Base-by-base conservation (phyloP, 1,140 invertebrate species). In the Drosophila rhopaloa region DNA sequence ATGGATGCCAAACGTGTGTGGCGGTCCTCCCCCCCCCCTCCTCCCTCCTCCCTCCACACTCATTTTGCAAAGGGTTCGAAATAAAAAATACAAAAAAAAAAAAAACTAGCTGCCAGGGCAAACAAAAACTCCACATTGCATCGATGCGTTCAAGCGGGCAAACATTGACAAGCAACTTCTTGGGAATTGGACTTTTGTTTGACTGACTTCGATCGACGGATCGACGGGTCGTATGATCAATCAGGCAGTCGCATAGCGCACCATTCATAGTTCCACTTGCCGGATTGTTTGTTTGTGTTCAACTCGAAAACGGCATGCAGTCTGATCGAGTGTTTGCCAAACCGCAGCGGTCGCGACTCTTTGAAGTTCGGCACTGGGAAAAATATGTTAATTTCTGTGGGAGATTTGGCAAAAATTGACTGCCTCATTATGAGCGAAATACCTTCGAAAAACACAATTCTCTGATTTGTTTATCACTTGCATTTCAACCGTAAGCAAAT, bases 141-240 rank as follows among this genome's bases (percentile, higher is more conserved):
- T 58, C 55, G 73, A 81, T 84, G 85, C 84, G 47, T 89, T 89
- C 85, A 81, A 67, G 77, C 80, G 63, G 62, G 62, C 84, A 89
- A 90, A 90, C 84, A 89, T 79, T 75, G 84, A 89, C 84, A 71
- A 58, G 67, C 68, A 89, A 89, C 84, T 88, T 88, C 83, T 86
- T 88, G 79, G 79, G 83, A 86, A 86, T 88, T 73, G 83, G 75
- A 82, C 79, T 79, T 78, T 75, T 65, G 44, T 75, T 71, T 68
- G 75, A 32, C 48, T 70, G 54, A 51, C 53, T 58, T 60, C 56
- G 67, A 74, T 79, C 81, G 75, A 63, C 47, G 72, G 59, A 54
- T 66, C 72, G 56, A 73, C 65, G 75, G 59, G 80, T 81, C 80
- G 75, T 63, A 58, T 82, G 83, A 88, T 83, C 78, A 88, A 85